phyloP scores from a whole-genome alignment of 2,888 invertebrate species.

The Drosophila kanekoi region DNA sequence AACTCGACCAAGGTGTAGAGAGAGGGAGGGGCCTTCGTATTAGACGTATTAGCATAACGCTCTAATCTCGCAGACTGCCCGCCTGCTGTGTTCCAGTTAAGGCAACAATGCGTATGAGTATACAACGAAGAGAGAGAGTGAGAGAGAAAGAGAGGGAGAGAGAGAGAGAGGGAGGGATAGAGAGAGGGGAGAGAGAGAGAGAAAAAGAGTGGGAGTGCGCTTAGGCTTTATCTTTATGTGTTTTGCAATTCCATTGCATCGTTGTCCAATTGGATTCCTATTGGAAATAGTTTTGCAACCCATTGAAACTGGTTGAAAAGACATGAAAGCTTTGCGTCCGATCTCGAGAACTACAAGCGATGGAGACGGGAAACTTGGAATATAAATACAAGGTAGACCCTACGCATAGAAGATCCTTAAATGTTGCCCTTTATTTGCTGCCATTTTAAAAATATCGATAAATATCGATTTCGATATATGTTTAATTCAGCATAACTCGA shows the following conservation, averaged over 20 bases:
- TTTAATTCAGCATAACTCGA: no score
- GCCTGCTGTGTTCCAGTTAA: slow-evolving; percentile 19
- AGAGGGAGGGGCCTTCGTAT: neutral
- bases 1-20: slow-evolving; percentile 30
- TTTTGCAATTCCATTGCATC: neutral
- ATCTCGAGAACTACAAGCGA: no score
- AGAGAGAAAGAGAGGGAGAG: neutral
- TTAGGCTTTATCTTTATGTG: neutral
- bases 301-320: neutral
- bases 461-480: no score
- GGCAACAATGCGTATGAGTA: neutral
- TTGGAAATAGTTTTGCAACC: neutral
- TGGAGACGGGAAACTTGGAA: no score
- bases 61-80: slow-evolving; percentile 43
- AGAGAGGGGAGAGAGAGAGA: neutral
- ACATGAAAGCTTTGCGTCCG: neutral
- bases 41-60: slow-evolving; percentile 48
- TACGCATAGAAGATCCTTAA: no score
- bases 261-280: slow-evolving; percentile 6
- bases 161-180: no score
- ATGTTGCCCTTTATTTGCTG: no score
- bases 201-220: neutral
- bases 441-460: no score
- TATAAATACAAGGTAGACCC: no score
- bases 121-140: neutral